A percentile compares a stretch with the other conserved stretches of the same genome.
phyloP scores from a whole-genome alignment of 2,888 invertebrate genomes.

The Mythimna impura region DNA sequence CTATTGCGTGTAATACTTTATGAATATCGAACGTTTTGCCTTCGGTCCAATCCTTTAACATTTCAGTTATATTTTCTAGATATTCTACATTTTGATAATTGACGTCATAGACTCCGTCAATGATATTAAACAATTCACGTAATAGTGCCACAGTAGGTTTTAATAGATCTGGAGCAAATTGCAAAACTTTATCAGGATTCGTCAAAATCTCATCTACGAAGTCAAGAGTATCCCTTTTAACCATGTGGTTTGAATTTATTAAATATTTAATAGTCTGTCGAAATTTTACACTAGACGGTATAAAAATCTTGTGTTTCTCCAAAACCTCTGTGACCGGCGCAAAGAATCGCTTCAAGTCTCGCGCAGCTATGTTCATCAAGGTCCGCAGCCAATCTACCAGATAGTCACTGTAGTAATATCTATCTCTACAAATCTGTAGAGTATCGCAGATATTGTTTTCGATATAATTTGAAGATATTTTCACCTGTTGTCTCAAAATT shows the following conservation, averaged over 20 bases:
- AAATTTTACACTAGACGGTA: conserved; percentile 70
- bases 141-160: conserved; percentile 64
- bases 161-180: conserved; percentile 62
- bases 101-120: conserved; percentile 72
- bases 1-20: conserved; percentile 64
- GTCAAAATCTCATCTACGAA: conserved; percentile 75
- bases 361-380: conserved; percentile 61
- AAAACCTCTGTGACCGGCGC: conserved; percentile 62
- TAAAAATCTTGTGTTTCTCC: conserved; percentile 62
- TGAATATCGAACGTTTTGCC: conserved; percentile 58
- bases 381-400: conserved; percentile 71
- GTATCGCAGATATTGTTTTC: conserved; percentile 69
- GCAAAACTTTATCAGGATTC: conserved; percentile 64
- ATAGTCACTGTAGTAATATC: conserved; percentile 71
- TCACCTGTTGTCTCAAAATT: conserved; percentile 73
- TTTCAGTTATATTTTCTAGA: conserved; percentile 67
- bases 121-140: conserved; percentile 63
- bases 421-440: conserved; percentile 72
- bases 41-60: conserved; percentile 60
- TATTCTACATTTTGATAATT: conserved; percentile 65
- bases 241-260: conserved; percentile 54
- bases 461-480: conserved; percentile 69
- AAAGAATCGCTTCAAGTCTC: conserved; percentile 67
- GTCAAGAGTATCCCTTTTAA: conserved; percentile 74
- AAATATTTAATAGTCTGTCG: conserved; percentile 67